Percentiles rank a stretch among this genome's conserved stretches.
These are phyloP conservation scores for Fragum fragum DNA, from an alignment of 2,888 invertebrate genomes.

Conservation along the genomic window DNA sequence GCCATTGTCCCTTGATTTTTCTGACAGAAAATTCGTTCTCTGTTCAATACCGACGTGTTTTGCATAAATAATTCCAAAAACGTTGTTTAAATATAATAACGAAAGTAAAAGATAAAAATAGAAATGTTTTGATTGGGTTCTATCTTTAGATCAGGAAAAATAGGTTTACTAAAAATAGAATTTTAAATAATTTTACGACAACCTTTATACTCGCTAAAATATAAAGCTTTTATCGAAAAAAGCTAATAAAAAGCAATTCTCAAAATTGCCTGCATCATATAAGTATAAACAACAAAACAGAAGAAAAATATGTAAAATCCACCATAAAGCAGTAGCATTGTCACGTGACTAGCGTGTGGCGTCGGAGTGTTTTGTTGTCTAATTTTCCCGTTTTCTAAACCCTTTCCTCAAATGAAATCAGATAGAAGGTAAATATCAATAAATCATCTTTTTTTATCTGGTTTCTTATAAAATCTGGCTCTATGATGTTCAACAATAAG, in stretches of 20 bases:
- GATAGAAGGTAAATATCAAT: background rate
- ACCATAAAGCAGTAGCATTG: background rate
- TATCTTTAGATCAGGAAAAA: conserved; percentile 9
- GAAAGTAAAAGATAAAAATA: conserved; percentile 6
- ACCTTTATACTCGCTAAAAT: background rate
- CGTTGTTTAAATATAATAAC: background rate
- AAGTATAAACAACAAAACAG: too few relatives aligned
- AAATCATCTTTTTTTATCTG: too few relatives aligned
- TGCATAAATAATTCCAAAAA: background rate
- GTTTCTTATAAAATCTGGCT: too few relatives aligned
- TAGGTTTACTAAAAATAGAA: background rate
- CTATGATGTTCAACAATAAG: too few relatives aligned
- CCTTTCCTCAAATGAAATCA: background rate
- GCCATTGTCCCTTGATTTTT: conserved; percentile 63
- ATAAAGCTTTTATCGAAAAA: too few relatives aligned
- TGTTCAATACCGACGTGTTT: background rate
- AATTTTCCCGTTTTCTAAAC: too few relatives aligned
- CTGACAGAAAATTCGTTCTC: background rate
- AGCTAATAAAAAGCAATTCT: too few relatives aligned
- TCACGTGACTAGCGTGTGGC: conserved; percentile 7
- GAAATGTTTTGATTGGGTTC: conserved; percentile 16
- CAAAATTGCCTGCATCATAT: too few relatives aligned
- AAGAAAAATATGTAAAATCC: too few relatives aligned
- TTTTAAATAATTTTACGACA: background rate
- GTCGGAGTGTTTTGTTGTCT: background rate